These are phyloP conservation scores for Sinohyriopsis cumingii DNA, from an alignment of 2,888 invertebrate species.

Conservation along the genomic window DNA sequence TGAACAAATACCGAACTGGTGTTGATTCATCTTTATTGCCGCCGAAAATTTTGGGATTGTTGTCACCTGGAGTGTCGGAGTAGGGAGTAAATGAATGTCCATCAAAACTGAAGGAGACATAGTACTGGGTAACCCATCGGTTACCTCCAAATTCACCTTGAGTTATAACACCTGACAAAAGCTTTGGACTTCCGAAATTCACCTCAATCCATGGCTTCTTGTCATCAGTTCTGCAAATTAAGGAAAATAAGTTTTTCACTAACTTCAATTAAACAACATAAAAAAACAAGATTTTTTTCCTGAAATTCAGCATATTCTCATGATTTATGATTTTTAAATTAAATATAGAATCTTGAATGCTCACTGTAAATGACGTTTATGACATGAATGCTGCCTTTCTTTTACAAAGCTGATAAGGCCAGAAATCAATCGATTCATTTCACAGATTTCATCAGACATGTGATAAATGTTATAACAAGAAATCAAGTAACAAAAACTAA, in stretches of 20 bases:
- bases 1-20: constrained; percentile 52
- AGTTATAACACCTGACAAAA: constrained; percentile 55
- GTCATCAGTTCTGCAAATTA: constrained; percentile 33
- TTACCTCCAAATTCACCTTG: constrained; percentile 48
- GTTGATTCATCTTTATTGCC: constrained; percentile 48
- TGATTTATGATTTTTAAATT: too few species aligned
- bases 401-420: too few species aligned
- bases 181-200: constrained; percentile 48
- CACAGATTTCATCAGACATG: too few species aligned
- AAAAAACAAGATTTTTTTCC: not conserved
- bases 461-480: too few species aligned
- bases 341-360: too few species aligned
- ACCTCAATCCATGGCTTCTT: constrained; percentile 55
- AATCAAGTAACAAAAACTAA: too few species aligned
- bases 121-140: constrained; percentile 51
- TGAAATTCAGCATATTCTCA: too few species aligned
- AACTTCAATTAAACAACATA: not conserved
- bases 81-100: constrained; percentile 52
- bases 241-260: not conserved
- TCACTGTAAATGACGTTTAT: too few species aligned
- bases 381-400: too few species aligned
- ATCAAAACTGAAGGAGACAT: constrained; percentile 49
- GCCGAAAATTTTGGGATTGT: constrained; percentile 38
- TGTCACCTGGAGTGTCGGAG: constrained; percentile 39
- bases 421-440: too few species aligned